Base-by-base conservation (phyloP, 1,140 invertebrate genomes). In the Brachionus rotundiformis region DNA sequence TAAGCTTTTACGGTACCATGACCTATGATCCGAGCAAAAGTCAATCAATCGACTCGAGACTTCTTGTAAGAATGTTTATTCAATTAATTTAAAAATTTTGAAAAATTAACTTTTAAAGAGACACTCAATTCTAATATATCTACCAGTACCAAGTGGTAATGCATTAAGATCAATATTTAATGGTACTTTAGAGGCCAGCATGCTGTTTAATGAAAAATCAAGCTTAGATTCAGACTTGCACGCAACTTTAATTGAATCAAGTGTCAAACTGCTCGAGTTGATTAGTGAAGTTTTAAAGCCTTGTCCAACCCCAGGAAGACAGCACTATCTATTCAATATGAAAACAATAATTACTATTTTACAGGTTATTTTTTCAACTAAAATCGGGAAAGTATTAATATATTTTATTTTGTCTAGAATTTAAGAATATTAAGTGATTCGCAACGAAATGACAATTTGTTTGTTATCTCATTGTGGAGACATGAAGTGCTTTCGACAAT, bases 261-360 rank as follows among this genome's bases (percentile, higher is more conserved):
- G 86, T n/a, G 86, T 86, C 83, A 84, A 86, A 19, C 82, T 87
- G 75, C 82, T 88, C 41, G 83, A 83, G 27, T 81, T 84, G 19
- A 82, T 87, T 19, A 86, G 87, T 82, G 83, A 82, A 73, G 86
- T 86, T 5, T 84, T 88, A 2, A 83, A 84, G 81, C 85, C 84
- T 10, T 85, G 85, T 29, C 84, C 85, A 7, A 85, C 86, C 82
- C 84, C 85, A 19, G 87, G 87, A 2, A 82, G 87, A 82, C 82
- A 84, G 44, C 87, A 88, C 82, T 88, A 88, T 82, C 83, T 87
- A 6, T 88, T 88, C 77, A 86, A 86, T 33, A 83, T 88, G n/a
- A 86, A 85, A 73, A 86, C 87, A 82, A 83, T 88, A 19, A 85
- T 84, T 19, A 86, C 83, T n/a, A 86, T 86, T 63, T 86, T 87